Conservation (phyloP, 2,888 invertebrate genomes). For the Nephrotoma appendiculata region DNA sequence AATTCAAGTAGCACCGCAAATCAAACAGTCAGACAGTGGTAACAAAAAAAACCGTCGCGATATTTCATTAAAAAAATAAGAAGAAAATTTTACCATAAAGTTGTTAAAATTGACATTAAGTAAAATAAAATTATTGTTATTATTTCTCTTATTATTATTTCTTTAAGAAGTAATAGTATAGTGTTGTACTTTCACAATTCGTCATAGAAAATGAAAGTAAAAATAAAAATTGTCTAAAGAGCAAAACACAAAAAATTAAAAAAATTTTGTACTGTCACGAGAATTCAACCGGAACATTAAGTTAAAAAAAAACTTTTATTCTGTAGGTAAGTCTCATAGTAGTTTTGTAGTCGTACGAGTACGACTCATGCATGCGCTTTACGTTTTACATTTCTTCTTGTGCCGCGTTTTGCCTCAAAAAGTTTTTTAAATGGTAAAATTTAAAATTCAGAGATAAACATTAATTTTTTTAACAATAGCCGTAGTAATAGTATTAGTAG, state of each 20-base stretch:
- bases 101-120: not conserved
- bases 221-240: not conserved
- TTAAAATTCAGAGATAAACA: not conserved
- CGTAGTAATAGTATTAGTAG: not conserved
- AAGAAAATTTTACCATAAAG: not conserved
- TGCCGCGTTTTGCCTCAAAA: not conserved
- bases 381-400: not conserved
- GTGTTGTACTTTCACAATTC: not conserved
- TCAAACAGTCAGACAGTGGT: not conserved
- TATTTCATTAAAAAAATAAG: not conserved
- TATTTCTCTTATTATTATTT: not conserved
- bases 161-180: not conserved
- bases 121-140: not conserved
- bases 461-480: not conserved
- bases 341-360: too few relatives aligned
- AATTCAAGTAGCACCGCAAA: not conserved
- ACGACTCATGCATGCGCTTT: not conserved
- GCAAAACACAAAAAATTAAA: not conserved
- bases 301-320: not conserved
- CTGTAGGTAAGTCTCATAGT: not conserved
- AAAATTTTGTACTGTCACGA: not conserved
- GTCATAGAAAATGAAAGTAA: slow-evolving; percentile 4
- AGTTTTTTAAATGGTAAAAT: not conserved
- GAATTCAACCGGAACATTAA: slow-evolving; percentile 3
- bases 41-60: not conserved